Evolutionary conservation across 1,140 invertebrate species (phyloP), one percentile per base, ranked within the genome.

Genomic region (Brachionus rotundiformis): DNA sequence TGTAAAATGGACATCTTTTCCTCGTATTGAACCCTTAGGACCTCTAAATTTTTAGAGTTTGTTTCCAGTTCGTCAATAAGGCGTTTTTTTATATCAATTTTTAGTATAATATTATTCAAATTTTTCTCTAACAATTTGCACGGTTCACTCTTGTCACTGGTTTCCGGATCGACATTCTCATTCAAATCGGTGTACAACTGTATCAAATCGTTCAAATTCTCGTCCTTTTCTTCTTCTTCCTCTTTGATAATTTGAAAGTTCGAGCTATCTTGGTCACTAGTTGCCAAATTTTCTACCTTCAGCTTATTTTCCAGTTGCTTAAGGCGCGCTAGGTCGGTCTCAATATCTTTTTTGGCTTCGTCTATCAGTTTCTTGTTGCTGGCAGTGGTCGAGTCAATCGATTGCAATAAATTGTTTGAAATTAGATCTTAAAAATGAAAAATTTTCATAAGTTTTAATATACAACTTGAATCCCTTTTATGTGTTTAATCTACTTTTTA

Each of bases 1-100:
- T 94, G 92, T n/a, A 98, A 87, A 63, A 94, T 92, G 44, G 91
- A 88, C n/a, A 99, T 89, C 85, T 98, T 95, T 47, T 95, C 93
- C 88, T 98, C 96, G 88, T 98, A 98, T 84, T 98, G 93, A 82
- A 92, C 91, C 71, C 92, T 49, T 8, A 80, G 19, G 13, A 47
- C 23, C 13, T 76, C 47, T 7, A 80, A 59, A 44, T 61, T 33
- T 11, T 23, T 27, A 8, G 82, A 65, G 25, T 83, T 83, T 0
- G 29, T 61, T 33, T 83, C 68, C 16, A 83, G 27, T 11, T 83
- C 83, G 41, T 29, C 49, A 71, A 83, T 82, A 10, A 83, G 23
- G 6, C 65, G 10, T 68, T 80, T 49, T 54, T 83, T 83, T n/a
- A 63, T 47, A n/a, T 83, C 81, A 65, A 83, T 82, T 59, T 82